Percentiles rank a stretch among this genome's conserved stretches.
Conservation (phyloP, 2,113 vertebrate species). For the Anseranas semipalmata region DNA sequence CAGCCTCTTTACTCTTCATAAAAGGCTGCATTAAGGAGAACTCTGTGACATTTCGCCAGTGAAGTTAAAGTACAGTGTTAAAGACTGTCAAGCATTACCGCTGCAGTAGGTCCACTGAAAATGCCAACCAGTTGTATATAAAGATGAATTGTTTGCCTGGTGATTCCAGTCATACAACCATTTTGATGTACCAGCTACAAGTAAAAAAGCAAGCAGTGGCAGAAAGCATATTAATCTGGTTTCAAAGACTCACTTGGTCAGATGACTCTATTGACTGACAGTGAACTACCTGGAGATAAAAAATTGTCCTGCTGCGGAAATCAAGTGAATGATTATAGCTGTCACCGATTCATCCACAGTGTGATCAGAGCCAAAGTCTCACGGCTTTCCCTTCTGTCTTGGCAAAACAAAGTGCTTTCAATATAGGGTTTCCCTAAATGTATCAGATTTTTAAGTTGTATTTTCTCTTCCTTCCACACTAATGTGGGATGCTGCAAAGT, state of each 20-base stretch:
- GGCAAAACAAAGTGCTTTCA: background rate
- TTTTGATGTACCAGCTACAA: background rate
- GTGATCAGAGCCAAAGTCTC: background rate
- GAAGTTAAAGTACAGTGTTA: background rate
- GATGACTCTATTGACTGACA: background rate
- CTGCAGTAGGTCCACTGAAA: background rate
- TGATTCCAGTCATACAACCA: background rate
- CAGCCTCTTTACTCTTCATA: background rate
- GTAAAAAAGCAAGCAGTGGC: background rate
- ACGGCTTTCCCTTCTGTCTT: background rate
- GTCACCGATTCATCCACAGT: background rate
- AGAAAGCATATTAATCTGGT: background rate
- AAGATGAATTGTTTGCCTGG: background rate
- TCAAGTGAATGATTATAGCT: background rate
- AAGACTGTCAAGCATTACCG: background rate
- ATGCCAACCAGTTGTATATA: background rate
- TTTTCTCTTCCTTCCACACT: background rate
- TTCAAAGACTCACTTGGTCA: background rate
- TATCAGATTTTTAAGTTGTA: background rate
- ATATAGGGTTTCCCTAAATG: background rate
- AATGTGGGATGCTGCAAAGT: rapidly evolving
- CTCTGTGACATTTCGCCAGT: background rate
- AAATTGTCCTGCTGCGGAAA: background rate
- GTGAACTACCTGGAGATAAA: background rate
- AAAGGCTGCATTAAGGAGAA: background rate